These are phyloP conservation scores for Drosophila birchii DNA, from an alignment of 2,888 invertebrate genomes.

Conservation along the genomic window DNA sequence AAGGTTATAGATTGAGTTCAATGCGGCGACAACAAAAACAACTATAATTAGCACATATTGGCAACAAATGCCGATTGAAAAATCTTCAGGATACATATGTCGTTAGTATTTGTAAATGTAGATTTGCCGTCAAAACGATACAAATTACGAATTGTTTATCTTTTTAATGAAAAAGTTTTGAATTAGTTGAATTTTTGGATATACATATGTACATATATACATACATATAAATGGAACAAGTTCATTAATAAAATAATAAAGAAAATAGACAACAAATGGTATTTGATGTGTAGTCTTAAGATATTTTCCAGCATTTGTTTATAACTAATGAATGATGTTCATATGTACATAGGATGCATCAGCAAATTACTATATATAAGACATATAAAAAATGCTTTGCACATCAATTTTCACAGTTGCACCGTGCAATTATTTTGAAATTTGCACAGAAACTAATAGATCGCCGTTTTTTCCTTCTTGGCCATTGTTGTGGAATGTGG, in stretches of 20 bases:
- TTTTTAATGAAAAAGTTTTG: background rate
- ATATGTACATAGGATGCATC: background rate
- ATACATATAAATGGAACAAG: background rate
- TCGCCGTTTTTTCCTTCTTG: constrained; percentile 61
- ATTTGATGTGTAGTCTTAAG: background rate
- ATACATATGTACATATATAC: no score
- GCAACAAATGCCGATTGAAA: constrained; percentile 18
- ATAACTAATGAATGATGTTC: background rate
- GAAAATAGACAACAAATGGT: background rate
- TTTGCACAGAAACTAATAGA: constrained; percentile 74
- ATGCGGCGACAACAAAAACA: constrained; percentile 42
- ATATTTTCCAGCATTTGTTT: background rate
- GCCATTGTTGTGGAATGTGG: constrained; percentile 73
- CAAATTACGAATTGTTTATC: no score
- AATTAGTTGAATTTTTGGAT: no score
- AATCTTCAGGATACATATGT: constrained; percentile 3
- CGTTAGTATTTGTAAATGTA: background rate
- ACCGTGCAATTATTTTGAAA: constrained; percentile 73
- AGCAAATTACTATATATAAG: constrained; percentile 47
- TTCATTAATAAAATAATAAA: background rate
- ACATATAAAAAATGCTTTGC: constrained; percentile 57
- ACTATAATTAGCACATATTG: constrained; percentile 14
- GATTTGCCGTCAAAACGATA: background rate
- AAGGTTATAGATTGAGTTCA: constrained; percentile 76
- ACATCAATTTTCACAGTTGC: constrained; percentile 55